Conservation (phyloP, 2,888 invertebrate genomes). For the Acrobasis consociella region DNA sequence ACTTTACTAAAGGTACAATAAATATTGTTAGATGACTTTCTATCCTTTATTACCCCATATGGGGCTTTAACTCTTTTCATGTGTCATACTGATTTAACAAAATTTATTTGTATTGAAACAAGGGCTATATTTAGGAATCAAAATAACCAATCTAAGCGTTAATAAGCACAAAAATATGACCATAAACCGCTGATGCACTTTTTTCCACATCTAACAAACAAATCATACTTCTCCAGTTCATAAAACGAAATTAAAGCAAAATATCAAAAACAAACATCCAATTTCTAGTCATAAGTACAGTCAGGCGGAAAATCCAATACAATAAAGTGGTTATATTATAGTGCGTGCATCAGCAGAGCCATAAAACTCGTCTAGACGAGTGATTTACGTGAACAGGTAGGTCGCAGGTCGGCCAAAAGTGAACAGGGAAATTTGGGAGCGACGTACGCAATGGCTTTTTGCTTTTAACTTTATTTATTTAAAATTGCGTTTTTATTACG, state of each 20-base stretch:
- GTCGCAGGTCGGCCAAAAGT: slow-evolving; percentile 13
- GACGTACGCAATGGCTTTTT: slow-evolving; percentile 16
- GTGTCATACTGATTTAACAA: no score
- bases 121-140: no score
- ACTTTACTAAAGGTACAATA: no score
- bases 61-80: no score
- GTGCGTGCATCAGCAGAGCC: slow-evolving; percentile 50
- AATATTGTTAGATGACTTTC: no score
- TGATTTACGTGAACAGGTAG: slow-evolving; percentile 46
- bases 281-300: slow-evolving; percentile 32
- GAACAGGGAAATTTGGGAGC: slow-evolving; percentile 18
- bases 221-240: neutral
- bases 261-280: slow-evolving; percentile 26
- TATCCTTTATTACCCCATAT: no score
- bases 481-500: no score
- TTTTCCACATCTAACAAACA: neutral
- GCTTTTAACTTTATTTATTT: slow-evolving; percentile 19
- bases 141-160: no score
- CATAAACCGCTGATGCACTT: no score
- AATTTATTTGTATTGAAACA: no score
- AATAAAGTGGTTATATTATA: slow-evolving; percentile 50
- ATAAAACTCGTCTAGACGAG: slow-evolving; percentile 59
- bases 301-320: slow-evolving; percentile 45
- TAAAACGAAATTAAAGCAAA: neutral
- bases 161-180: no score